Evolutionary conservation across 2,797 vertebrate species (phyloP).

Genomic region (Pangasius macronema): DNA sequence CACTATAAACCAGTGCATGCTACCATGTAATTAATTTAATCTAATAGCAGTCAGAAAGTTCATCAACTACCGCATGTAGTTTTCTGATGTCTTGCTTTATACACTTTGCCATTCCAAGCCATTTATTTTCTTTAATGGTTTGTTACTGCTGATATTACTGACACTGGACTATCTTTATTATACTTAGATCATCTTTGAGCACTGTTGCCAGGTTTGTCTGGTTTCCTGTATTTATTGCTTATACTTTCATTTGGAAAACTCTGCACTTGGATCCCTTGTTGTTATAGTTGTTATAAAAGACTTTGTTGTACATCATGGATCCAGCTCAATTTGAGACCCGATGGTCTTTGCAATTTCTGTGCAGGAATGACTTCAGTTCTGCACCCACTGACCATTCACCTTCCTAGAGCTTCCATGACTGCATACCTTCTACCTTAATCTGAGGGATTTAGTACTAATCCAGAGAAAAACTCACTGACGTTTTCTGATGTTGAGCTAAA

Average conservation of each 20-base stretch:
- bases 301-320: background rate
- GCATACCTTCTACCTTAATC: background rate
- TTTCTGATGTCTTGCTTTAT: background rate
- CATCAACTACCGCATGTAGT: background rate
- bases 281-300: background rate
- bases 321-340: slow-evolving; percentile 6
- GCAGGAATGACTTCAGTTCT: background rate
- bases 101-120: background rate
- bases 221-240: background rate
- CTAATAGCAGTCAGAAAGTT: slow-evolving; percentile 1
- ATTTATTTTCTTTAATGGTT: background rate
- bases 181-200: background rate
- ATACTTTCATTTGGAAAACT: background rate
- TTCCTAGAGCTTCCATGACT: background rate
- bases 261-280: background rate
- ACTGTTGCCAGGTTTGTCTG: background rate
- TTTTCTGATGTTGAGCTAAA: background rate
- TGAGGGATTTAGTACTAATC: background rate
- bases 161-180: background rate
- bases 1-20: background rate
- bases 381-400: background rate
- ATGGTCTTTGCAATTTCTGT: background rate
- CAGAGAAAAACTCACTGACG: background rate
- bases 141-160: background rate
- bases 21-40: slow-evolving; percentile 14